phyloP scores from a whole-genome alignment of 2,113 vertebrate genomes.

The Triplophysa dalaica region DNA sequence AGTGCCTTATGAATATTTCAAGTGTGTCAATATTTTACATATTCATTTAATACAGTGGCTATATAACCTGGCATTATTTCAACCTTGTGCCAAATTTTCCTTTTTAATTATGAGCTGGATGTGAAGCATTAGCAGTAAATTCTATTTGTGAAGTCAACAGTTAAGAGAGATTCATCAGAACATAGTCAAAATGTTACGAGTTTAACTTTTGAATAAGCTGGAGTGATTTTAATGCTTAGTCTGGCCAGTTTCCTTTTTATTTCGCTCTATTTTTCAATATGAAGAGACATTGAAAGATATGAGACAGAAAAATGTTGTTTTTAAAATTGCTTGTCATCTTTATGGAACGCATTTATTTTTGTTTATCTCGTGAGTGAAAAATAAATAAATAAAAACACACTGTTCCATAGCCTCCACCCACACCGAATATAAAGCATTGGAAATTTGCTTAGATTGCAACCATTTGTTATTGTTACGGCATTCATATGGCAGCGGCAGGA shows the following conservation, averaged over 20 bases:
- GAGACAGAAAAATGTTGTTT: conserved; percentile 34
- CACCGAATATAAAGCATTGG: conserved; percentile 52
- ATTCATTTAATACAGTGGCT: background rate
- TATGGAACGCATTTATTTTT: conserved; percentile 54
- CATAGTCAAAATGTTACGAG: background rate
- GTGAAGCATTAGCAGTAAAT: no score
- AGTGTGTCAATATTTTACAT: conserved; percentile 6
- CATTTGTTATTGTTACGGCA: conserved; percentile 58
- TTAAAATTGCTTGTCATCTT: conserved; percentile 54
- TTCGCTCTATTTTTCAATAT: conserved; percentile 27
- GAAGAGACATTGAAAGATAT: conserved; percentile 22
- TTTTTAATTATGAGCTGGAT: background rate
- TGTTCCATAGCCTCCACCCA: conserved; percentile 42
- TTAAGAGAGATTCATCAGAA: no score
- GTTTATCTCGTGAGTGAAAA: conserved; percentile 47
- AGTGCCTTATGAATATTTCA: conserved; percentile 22
- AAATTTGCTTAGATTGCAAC: conserved; percentile 44
- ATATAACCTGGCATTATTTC: background rate
- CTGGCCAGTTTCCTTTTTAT: background rate
- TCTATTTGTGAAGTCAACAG: no score
- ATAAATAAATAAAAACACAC: background rate
- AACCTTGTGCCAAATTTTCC: background rate
- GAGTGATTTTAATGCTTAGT: background rate
- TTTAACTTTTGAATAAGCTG: background rate
- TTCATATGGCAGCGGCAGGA: conserved; percentile 47